A percentile compares a stretch with the other conserved stretches of the same genome.
phyloP scores from a whole-genome alignment of 1,140 invertebrate species.

The Drosophila rhopaloa region DNA sequence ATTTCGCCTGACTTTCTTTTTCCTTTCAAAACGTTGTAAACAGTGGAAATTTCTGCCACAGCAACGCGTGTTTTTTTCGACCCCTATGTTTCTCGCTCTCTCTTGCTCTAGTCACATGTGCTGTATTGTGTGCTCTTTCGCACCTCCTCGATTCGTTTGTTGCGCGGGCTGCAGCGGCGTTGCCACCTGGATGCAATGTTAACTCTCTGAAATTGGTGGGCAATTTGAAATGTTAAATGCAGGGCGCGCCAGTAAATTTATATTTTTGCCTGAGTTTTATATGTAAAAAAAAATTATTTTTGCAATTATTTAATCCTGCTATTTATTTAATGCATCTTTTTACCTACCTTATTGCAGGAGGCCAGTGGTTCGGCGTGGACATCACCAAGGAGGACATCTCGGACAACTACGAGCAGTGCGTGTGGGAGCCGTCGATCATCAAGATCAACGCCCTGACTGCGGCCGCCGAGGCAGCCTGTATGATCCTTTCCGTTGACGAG shows the following conservation, averaged over 20 bases:
- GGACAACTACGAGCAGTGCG: slow-evolving; percentile 96
- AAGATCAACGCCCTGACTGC: slow-evolving; percentile 99
- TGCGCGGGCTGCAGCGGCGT: slow-evolving; percentile 52
- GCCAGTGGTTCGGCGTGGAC: slow-evolving; percentile 98
- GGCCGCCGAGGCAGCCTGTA: slow-evolving; percentile 97
- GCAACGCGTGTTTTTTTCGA: slow-evolving; percentile 67
- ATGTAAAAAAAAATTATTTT: neutral
- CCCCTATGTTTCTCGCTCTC: slow-evolving; percentile 35
- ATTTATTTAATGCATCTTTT: too few species aligned
- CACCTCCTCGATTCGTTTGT: slow-evolving; percentile 24
- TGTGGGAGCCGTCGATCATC: slow-evolving; percentile 99
- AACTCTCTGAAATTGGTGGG: slow-evolving; percentile 7
- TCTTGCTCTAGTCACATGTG: slow-evolving; percentile 43
- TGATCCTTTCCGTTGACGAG: slow-evolving; percentile 98
- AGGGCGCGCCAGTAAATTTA: too few species aligned
- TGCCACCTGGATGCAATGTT: slow-evolving; percentile 48
- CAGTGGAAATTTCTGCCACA: slow-evolving; percentile 29
- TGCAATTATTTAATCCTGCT: too few species aligned
- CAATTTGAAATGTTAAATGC: slow-evolving; percentile 1
- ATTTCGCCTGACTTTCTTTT: slow-evolving; percentile 19
- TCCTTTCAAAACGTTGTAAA: slow-evolving; percentile 10
- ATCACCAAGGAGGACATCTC: slow-evolving; percentile 96
- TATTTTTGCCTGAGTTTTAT: neutral
- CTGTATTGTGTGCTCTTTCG: slow-evolving; percentile 69
- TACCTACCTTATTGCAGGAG: slow-evolving; percentile 72